These are phyloP conservation scores for Sminthopsis crassicaudata DNA, from an alignment of 2,113 vertebrate species.

Conservation along the genomic window DNA sequence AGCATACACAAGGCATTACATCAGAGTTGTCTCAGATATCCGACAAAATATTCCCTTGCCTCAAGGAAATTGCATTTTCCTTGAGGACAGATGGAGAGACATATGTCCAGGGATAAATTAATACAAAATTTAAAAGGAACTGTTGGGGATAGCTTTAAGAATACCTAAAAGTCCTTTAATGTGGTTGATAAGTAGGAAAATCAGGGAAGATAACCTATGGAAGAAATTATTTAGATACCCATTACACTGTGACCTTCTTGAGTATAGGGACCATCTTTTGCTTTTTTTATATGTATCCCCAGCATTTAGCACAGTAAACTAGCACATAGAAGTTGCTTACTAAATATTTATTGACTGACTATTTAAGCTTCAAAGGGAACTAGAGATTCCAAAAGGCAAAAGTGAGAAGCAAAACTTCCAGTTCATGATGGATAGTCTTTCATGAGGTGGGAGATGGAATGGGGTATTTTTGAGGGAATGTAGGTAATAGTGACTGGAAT, in stretches of 20 bases:
- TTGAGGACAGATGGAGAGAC: not conserved
- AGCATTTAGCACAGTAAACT: not conserved
- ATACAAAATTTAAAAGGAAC: not conserved
- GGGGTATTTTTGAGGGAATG: not conserved
- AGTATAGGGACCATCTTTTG: not conserved
- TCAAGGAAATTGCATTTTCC: no score
- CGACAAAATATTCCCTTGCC: no score
- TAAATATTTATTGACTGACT: not conserved
- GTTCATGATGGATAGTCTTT: not conserved
- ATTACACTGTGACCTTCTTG: not conserved
- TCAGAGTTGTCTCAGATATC: no score
- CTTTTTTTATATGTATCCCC: not conserved
- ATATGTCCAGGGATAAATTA: not conserved
- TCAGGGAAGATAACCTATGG: not conserved
- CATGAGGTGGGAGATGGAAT: not conserved
- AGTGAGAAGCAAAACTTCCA: not conserved
- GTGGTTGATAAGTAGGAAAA: not conserved
- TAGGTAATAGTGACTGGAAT: not conserved
- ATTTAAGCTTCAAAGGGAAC: not conserved
- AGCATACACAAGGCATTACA: no score
- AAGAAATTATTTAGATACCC: not conserved
- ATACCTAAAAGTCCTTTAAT: not conserved
- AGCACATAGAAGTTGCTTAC: not conserved
- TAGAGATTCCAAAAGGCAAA: not conserved
- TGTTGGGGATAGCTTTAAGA: not conserved